These are phyloP conservation scores for Anthopleura xanthogrammica DNA, from an alignment of 92 coral and sea anemone genomes.

Conservation along the genomic window DNA sequence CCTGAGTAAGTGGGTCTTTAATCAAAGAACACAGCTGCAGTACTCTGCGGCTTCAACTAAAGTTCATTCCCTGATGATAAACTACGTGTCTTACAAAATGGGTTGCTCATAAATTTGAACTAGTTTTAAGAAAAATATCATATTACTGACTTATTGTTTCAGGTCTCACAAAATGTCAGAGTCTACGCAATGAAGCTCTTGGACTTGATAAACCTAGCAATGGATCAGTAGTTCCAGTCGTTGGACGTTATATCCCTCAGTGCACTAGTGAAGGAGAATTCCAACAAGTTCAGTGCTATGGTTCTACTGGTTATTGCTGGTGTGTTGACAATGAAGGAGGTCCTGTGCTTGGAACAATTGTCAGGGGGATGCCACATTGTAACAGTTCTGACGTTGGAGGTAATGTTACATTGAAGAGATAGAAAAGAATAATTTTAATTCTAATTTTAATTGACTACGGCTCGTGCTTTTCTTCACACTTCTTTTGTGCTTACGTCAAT, in stretches of 20 bases:
- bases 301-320: constrained; percentile 97
- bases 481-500: too few species aligned
- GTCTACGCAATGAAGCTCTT: constrained; percentile 74
- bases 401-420: background rate
- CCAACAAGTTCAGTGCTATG: constrained; percentile 90
- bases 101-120: too few species aligned
- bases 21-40: too few species aligned
- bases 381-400: constrained; percentile 65
- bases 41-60: too few species aligned
- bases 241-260: constrained; percentile 86
- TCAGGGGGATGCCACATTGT: constrained; percentile 83
- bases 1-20: too few species aligned
- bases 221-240: constrained; percentile 34
- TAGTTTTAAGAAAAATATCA: too few species aligned
- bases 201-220: constrained; percentile 42
- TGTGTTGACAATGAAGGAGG: constrained; percentile 79
- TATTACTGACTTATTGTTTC: too few species aligned
- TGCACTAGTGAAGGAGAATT: constrained; percentile 76
- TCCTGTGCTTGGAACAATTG: constrained; percentile 78
- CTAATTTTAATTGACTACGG: too few species aligned
- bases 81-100: too few species aligned
- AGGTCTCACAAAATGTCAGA: constrained; percentile 80
- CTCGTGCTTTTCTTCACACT: too few species aligned
- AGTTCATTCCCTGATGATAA: too few species aligned
- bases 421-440: background rate